A percentile compares a stretch with the other conserved stretches of the same genome.
phyloP scores from a whole-genome alignment of 1,140 invertebrate species.

The Listronotus bonariensis region DNA sequence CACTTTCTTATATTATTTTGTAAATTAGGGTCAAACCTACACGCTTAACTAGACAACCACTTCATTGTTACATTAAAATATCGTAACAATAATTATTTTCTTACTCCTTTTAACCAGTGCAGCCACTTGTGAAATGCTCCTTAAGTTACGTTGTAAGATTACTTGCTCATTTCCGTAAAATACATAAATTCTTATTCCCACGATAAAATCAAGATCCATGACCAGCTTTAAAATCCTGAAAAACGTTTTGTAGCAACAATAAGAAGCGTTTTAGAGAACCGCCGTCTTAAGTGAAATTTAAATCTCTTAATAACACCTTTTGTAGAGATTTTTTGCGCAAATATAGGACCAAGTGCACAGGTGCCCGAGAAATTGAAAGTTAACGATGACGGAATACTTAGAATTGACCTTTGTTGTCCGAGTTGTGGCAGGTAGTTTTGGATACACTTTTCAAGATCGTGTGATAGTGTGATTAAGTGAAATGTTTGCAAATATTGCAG shows the following conservation, averaged over 20 bases:
- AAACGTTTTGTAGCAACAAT: constrained; percentile 34
- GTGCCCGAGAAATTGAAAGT: constrained; percentile 10
- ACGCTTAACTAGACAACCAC: neutral
- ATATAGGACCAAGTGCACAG: constrained; percentile 13
- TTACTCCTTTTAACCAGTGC: constrained; percentile 2
- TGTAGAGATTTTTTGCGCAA: constrained; percentile 17
- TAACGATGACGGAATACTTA: neutral
- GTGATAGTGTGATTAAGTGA: too few relatives aligned
- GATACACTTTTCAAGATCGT: too few relatives aligned
- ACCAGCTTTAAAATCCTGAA: constrained; percentile 30
- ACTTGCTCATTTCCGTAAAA: constrained; percentile 20
- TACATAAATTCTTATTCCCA: constrained; percentile 35
- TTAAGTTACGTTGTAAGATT: neutral
- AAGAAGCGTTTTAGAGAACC: constrained; percentile 33
- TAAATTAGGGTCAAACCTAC: neutral
- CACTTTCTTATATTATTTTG: neutral
- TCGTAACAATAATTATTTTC: constrained; percentile 2
- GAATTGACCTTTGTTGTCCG: neutral
- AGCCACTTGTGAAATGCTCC: neutral
- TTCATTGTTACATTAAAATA: constrained; percentile 7
- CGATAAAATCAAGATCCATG: constrained; percentile 46
- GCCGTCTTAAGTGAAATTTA: constrained; percentile 34
- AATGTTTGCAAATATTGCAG: too few relatives aligned
- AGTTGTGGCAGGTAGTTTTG: neutral
- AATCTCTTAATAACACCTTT: constrained; percentile 42